Percentiles rank a stretch among this genome's conserved stretches.
Conservation (phyloP, 1,140 invertebrate genomes). For the Amyelois transitella region DNA sequence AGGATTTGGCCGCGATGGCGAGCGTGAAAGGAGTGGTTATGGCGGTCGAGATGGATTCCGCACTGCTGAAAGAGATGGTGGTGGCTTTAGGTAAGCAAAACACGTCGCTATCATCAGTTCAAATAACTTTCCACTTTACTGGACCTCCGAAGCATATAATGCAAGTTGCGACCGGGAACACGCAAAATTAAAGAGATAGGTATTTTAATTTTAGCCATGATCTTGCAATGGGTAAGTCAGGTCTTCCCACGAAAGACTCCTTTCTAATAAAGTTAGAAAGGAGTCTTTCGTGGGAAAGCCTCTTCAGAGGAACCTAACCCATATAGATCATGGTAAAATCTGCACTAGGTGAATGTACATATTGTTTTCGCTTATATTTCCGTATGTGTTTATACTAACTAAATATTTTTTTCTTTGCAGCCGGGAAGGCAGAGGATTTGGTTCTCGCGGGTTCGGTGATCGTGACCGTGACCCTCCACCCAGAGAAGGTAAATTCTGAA, state of each 20-base stretch:
- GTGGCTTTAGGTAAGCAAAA: slow-evolving; percentile 41
- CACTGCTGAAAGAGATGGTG: slow-evolving; percentile 47
- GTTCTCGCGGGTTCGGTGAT: slow-evolving; percentile 56
- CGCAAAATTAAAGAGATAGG: neutral
- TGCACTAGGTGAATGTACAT: too few species aligned
- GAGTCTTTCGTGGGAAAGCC: too few species aligned
- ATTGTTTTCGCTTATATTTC: too few species aligned
- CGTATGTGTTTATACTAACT: too few species aligned
- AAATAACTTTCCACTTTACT: too few species aligned
- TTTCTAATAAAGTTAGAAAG: too few species aligned
- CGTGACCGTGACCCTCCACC: slow-evolving; percentile 51
- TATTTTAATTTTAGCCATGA: neutral
- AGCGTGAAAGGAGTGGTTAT: slow-evolving; percentile 41
- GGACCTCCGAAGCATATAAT: too few species aligned
- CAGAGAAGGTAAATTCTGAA: slow-evolving; percentile 63
- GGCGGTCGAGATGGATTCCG: slow-evolving; percentile 60
- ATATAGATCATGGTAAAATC: too few species aligned
- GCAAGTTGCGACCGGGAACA: too few species aligned
- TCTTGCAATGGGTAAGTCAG: neutral
- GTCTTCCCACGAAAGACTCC: too few species aligned
- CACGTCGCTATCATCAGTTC: too few species aligned
- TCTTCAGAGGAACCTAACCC: too few species aligned
- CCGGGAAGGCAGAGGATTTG: slow-evolving; percentile 54
- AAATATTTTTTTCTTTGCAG: slow-evolving; percentile 16
- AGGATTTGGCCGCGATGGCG: slow-evolving; percentile 24